A percentile compares a stretch with the other conserved stretches of the same genome.
Conservation (phyloP, 2,797 vertebrate genomes). For the Mormyrus proboscirostris region DNA sequence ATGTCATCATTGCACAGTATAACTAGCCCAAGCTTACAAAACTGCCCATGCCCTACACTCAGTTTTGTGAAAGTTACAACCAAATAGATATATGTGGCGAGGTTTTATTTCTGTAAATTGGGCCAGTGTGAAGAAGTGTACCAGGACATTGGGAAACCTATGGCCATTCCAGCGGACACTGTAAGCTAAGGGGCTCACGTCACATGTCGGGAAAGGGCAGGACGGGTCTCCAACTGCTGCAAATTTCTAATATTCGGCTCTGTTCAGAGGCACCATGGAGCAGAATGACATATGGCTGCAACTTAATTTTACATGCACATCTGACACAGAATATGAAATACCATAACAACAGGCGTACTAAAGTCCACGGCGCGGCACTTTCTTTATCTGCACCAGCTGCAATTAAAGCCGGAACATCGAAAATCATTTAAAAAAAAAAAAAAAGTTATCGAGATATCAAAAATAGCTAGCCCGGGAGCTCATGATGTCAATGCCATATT, state of each 20-base stretch:
- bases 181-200: neutral
- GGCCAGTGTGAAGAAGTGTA: neutral
- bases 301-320: neutral
- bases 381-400: neutral
- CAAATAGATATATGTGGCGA: neutral
- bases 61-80: neutral
- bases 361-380: neutral
- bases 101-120: neutral
- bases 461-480: neutral
- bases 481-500: neutral
- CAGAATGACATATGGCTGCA: neutral
- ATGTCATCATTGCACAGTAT: neutral
- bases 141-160: neutral
- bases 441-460: neutral
- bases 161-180: neutral
- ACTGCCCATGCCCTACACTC: neutral
- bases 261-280: neutral
- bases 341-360: neutral
- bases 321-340: neutral
- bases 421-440: neutral
- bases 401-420: neutral
- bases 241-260: neutral
- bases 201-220: neutral
- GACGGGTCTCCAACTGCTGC: neutral
- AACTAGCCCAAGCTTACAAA: neutral